Percentiles rank a stretch among this genome's conserved stretches.
Conservation (phyloP, 1,140 invertebrate species). For the Brachionus koreanus region DNA sequence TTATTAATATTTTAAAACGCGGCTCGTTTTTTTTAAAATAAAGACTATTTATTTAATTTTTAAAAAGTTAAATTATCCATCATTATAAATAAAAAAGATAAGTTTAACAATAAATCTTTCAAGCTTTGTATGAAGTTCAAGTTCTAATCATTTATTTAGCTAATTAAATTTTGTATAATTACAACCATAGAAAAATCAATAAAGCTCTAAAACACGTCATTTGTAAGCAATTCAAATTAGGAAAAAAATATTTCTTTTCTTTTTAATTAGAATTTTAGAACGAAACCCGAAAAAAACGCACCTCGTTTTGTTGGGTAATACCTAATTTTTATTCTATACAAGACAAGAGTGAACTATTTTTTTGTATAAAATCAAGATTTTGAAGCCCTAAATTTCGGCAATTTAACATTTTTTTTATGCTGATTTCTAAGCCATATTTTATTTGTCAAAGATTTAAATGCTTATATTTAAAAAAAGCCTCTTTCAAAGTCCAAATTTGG, state of each 20-base stretch:
- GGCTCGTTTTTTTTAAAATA: neutral
- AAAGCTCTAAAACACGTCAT: neutral
- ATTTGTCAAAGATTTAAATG: neutral
- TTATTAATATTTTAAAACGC: neutral
- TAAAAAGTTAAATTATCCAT: neutral
- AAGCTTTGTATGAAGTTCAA: neutral
- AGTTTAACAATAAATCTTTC: neutral
- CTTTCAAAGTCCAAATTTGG: neutral
- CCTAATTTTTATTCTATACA: neutral
- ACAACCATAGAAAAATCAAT: constrained; percentile 1
- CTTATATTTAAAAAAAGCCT: neutral
- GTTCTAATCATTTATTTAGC: neutral
- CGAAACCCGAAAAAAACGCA: neutral
- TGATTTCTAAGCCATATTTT: neutral
- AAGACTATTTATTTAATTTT: neutral
- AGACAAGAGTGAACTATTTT: neutral
- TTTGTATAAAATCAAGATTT: neutral
- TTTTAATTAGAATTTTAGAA: neutral
- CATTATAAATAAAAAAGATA: neutral
- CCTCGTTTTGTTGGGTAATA: neutral
- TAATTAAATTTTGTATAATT: neutral
- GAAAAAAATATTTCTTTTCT: neutral
- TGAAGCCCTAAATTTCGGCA: neutral
- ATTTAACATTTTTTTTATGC: neutral
- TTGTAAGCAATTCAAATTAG: neutral